Evolutionary conservation across 1,140 invertebrate species (phyloP), one percentile per base, ranked within the genome.

Genomic region (Magallana ariakensis): DNA sequence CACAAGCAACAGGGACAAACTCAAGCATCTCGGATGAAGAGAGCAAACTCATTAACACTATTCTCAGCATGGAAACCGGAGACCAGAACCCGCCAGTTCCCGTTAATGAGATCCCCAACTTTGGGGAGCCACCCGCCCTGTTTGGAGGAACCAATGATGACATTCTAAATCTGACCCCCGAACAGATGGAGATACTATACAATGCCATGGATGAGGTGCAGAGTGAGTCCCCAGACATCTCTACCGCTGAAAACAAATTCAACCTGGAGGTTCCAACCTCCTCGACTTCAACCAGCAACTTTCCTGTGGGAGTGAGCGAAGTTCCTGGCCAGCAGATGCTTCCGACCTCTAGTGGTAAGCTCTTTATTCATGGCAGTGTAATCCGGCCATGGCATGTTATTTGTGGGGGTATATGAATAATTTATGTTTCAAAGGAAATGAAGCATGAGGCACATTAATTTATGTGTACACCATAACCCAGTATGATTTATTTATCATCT

Each of bases 1-100:
- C 80, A 9, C 15, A 8, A 84, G 58, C 82, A 57, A 19, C 22
- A 16, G 82, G 82, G n/a, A 60, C 55, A 58, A 82, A 53, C 54
- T 55, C 80, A 55, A 46, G 8, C 10, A 88, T 91, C 6, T 86
- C 89, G 70, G 92, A 93, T 87, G 89, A 92, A 80, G 92, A 93
- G 66, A 92, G 90, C 83, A 92, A 91, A 62, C 91, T 94, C 33
- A 93, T 94, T 19, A 93, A 92, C 86, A 93, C 93, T 5, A 93
- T 94, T 66, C 87, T 94, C 3, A 94, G 92, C 86, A 92, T 94
- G 91, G 93, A 93, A 82, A 92, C 80, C 89, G 84, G 81, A 13
- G 92, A 92, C 58, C 91, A 86, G 85, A 66, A 91, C 56, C 46
- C 60, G 3, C 92, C 91, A 26, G 85, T 87, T 9, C 62, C 82